Percentiles rank a stretch among this genome's conserved stretches.
These are phyloP conservation scores for Clunio marinus DNA, from an alignment of 2,888 invertebrate species.

Conservation along the genomic window DNA sequence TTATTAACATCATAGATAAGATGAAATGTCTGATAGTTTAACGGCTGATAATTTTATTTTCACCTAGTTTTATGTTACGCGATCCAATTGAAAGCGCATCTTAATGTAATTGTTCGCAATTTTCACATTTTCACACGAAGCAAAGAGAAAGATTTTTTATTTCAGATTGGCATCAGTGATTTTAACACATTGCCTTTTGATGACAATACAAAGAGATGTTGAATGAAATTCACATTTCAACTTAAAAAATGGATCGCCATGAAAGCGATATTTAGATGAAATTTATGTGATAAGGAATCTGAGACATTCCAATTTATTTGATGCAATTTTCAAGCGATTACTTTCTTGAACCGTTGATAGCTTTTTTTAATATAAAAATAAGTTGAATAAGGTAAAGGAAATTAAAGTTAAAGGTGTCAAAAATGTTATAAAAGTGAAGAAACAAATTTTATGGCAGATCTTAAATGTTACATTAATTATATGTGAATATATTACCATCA, in stretches of 20 bases:
- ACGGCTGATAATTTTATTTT: neutral
- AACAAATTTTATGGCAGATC: too few species aligned
- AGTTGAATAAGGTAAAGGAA: too few species aligned
- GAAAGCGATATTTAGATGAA: slow-evolving; percentile 16
- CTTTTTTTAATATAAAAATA: too few species aligned
- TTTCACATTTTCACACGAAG: neutral
- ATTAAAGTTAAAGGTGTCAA: too few species aligned
- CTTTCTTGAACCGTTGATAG: too few species aligned
- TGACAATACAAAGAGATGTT: neutral
- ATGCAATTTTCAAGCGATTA: too few species aligned
- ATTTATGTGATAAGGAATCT: neutral
- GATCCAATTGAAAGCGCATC: neutral
- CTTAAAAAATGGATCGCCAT: neutral
- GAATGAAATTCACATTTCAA: neutral
- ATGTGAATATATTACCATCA: too few species aligned
- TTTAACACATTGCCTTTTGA: neutral
- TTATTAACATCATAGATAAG: neutral
- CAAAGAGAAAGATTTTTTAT: too few species aligned
- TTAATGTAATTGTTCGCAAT: neutral
- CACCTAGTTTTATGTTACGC: neutral
- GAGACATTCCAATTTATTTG: too few species aligned
- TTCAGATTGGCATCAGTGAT: neutral
- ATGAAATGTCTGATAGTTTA: neutral
- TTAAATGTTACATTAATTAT: too few species aligned
- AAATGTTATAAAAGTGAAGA: too few species aligned